Evolutionary conservation across 2,113 vertebrate species (phyloP).

Genomic region (Protobothrops flavoviridis): DNA sequence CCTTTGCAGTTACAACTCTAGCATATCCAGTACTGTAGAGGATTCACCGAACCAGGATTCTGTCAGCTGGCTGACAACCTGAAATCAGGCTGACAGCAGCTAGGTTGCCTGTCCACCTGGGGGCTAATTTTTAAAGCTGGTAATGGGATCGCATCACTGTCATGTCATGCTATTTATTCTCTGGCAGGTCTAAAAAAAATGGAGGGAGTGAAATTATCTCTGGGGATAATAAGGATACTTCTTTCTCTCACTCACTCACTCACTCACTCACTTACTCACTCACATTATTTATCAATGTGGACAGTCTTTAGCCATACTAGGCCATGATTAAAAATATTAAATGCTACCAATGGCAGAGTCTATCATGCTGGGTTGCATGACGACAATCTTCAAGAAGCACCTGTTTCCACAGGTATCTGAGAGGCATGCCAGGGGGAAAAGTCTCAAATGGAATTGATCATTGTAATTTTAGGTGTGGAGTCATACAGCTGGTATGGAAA

Average conservation of each 20-base stretch:
- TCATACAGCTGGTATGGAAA: not conserved
- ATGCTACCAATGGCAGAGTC: not conserved
- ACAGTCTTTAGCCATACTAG: not conserved
- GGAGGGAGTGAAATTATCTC: not conserved
- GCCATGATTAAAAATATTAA: not conserved
- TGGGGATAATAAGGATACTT: not conserved
- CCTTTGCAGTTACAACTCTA: accelerated
- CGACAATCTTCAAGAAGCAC: not conserved
- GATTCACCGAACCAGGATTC: slow-evolving; percentile 11
- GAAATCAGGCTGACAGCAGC: slow-evolving; percentile 47
- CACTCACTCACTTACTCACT: accelerated
- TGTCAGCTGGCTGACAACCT: slow-evolving; percentile 39
- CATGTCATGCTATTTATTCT: not conserved
- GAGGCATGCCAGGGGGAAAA: not conserved
- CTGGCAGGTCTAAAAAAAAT: slow-evolving; percentile 23
- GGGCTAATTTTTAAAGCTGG: slow-evolving; percentile 39
- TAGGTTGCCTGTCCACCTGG: slow-evolving; percentile 32
- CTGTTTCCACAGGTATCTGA: not conserved
- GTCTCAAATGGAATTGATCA: not conserved
- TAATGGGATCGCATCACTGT: slow-evolving; percentile 47
- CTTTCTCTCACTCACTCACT: accelerated
- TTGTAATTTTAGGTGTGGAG: not conserved
- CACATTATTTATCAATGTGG: not conserved
- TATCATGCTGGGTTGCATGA: not conserved
- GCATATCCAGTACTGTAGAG: not conserved